A percentile compares a stretch with the other conserved stretches of the same genome.
Evolutionary conservation across 1,140 invertebrate genomes (phyloP).

Genomic region (Nebria ingens): DNA sequence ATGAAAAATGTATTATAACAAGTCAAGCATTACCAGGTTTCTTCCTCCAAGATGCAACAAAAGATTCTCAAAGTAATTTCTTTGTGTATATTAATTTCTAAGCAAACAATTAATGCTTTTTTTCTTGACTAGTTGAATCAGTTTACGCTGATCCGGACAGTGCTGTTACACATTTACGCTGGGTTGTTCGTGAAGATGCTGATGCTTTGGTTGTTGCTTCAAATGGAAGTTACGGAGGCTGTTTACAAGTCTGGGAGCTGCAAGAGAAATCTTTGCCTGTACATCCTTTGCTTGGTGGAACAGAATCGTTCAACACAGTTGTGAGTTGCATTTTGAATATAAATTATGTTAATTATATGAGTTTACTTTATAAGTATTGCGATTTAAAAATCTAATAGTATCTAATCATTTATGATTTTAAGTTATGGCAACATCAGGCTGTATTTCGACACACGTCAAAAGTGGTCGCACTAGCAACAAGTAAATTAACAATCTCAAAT

Average conservation of each 20-base stretch:
- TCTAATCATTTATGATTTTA: conserved; percentile 17
- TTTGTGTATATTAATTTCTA: not conserved
- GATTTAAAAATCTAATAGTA: not conserved
- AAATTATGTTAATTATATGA: conserved; percentile 10
- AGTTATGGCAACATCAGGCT: conserved; percentile 60
- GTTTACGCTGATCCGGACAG: conserved; percentile 26
- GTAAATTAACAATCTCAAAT: conserved; percentile 51
- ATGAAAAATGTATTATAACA: conserved; percentile 42
- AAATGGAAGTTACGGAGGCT: conserved; percentile 47
- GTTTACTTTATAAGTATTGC: conserved; percentile 5
- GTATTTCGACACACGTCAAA: conserved; percentile 43
- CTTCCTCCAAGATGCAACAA: conserved; percentile 53
- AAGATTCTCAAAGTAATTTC: conserved; percentile 35
- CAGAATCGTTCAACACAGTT: conserved; percentile 52
- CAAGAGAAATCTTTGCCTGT: conserved; percentile 66
- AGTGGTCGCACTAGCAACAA: conserved; percentile 43
- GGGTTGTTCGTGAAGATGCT: conserved; percentile 68
- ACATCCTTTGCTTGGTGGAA: conserved; percentile 55
- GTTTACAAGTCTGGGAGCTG: conserved; percentile 79
- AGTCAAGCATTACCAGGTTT: conserved; percentile 73
- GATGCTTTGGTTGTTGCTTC: conserved; percentile 70
- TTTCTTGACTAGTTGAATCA: conserved; percentile 21
- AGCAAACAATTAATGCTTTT: not conserved
- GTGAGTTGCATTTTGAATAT: conserved; percentile 38
- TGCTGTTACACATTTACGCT: conserved; percentile 61